phyloP scores from a whole-genome alignment of 2,113 vertebrate species.

The Mesembrinibis cayennensis region DNA sequence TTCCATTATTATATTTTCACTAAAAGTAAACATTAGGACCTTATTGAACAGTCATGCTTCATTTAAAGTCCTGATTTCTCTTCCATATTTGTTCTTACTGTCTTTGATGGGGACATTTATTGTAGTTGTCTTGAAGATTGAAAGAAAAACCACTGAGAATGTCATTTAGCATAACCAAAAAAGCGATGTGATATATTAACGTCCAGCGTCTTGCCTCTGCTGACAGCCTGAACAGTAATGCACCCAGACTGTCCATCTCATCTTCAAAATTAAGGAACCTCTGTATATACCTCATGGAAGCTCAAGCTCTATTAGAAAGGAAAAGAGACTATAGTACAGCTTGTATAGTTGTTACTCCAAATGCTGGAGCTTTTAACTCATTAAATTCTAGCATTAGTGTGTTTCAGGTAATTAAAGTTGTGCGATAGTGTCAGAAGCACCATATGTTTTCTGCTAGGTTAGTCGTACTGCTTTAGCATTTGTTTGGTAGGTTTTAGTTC shows the following conservation, averaged over 20 bases:
- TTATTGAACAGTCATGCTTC: conserved; percentile 10
- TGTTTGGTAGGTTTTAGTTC: neutral
- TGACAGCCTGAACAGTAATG: neutral
- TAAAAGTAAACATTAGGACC: conserved; percentile 18
- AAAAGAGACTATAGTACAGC: neutral
- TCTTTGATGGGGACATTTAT: conserved; percentile 20
- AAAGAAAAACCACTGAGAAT: conserved; percentile 6
- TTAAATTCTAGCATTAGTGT: neutral
- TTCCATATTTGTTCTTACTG: conserved; percentile 32
- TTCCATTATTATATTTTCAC: conserved; percentile 19
- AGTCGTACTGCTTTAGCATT: neutral
- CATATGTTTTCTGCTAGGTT: neutral
- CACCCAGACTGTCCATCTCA: neutral
- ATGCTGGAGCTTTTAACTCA: neutral
- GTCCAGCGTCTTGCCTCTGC: neutral
- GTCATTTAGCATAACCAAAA: neutral
- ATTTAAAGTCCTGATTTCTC: conserved; percentile 29
- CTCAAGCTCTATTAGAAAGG: neutral
- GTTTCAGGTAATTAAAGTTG: neutral
- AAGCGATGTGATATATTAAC: neutral
- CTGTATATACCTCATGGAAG: neutral
- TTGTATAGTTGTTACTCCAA: neutral
- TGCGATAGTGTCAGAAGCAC: neutral
- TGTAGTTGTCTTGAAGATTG: conserved; percentile 30
- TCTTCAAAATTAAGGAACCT: neutral